Conservation (phyloP, 2,797 vertebrate genomes). For the Onychomys torridus region DNA sequence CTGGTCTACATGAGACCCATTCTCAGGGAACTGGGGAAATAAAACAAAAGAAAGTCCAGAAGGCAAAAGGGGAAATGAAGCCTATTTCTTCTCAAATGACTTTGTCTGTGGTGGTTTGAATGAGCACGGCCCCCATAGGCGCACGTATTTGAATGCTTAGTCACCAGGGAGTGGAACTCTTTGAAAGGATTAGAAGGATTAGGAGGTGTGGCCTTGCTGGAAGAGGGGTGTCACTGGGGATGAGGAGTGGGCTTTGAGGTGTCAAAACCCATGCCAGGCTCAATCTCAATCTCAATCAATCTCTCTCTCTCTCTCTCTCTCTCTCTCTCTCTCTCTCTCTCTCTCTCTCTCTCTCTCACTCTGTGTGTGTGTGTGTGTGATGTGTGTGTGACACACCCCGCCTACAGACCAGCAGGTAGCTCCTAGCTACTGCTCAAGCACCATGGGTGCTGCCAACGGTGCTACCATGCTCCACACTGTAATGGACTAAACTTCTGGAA, state of each 20-base stretch:
- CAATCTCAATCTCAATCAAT: too few species aligned
- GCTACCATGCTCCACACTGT: neutral
- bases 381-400: too few species aligned
- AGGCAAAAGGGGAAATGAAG: neutral
- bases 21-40: neutral
- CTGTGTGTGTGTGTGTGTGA: too few species aligned
- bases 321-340: accelerated
- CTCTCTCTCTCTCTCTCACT: neutral
- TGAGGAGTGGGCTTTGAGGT: neutral
- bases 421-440: neutral
- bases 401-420: neutral
- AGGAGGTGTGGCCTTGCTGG: neutral
- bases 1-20: neutral
- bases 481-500: too few species aligned
- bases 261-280: too few species aligned
- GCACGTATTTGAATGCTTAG: neutral
- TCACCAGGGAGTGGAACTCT: neutral
- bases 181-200: neutral
- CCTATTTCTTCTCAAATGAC: neutral
- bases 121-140: neutral
- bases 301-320: accelerated
- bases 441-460: neutral
- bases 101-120: too few species aligned
- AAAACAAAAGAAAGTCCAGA: neutral
- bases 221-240: neutral